Percentiles rank a stretch among this genome's conserved stretches.
phyloP scores from a whole-genome alignment of 1,140 invertebrate species.

The Psix sp. region DNA sequence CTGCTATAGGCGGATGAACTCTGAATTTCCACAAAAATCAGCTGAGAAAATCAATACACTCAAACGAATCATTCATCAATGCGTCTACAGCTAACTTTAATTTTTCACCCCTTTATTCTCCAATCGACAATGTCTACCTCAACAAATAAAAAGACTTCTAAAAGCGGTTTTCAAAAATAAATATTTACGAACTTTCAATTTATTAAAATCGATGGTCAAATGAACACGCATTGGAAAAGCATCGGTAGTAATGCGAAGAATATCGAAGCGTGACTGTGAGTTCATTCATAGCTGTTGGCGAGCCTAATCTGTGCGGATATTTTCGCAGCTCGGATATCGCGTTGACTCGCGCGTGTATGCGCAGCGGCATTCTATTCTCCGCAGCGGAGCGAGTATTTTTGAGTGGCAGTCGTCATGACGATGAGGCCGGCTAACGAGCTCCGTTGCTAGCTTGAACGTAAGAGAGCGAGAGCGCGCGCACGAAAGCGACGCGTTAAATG shows the following conservation, averaged over 20 bases:
- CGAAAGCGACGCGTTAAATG: conserved; percentile 32
- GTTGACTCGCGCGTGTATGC: conserved; percentile 7
- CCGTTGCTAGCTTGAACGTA: conserved; percentile 2
- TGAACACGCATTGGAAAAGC: no score
- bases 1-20: no score
- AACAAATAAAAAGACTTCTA: no score
- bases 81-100: no score
- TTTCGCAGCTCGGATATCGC: conserved; percentile 9
- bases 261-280: background rate
- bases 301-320: conserved; percentile 3
- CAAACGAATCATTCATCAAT: no score
- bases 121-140: no score
- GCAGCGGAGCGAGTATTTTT: conserved; percentile 65
- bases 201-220: no score
- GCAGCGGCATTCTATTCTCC: conserved; percentile 52
- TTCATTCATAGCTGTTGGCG: conserved; percentile 1
- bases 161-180: no score
- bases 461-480: conserved; percentile 14
- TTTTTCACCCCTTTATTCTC: no score
- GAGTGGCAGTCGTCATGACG: conserved; percentile 66
- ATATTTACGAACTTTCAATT: no score
- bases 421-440: conserved; percentile 50
- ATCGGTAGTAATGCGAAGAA: background rate
- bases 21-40: no score
- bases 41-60: no score